Evolutionary conservation across 2,888 invertebrate genomes (phyloP).

Genomic region (Sarcophaga rosellei): DNA sequence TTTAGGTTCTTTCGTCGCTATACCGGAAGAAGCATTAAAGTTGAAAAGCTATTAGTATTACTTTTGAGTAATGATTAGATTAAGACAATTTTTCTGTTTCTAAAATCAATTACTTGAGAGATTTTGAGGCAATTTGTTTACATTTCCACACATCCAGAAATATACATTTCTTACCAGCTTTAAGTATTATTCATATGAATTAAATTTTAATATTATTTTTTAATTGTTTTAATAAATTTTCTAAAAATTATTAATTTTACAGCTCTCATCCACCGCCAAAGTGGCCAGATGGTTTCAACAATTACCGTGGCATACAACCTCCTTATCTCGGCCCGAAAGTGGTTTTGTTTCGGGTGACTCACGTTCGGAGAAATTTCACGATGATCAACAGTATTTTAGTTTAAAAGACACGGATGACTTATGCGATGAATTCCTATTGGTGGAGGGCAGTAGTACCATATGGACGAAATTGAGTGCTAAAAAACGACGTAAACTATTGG

Average conservation of each 20-base stretch:
- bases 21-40: too few species aligned
- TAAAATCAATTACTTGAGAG: too few species aligned
- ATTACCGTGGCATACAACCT: slow-evolving; percentile 82
- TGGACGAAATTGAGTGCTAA: slow-evolving; percentile 87
- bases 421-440: slow-evolving; percentile 85
- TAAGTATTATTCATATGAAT: too few species aligned
- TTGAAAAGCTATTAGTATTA: too few species aligned
- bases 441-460: slow-evolving; percentile 86
- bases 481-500: slow-evolving; percentile 87
- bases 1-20: too few species aligned
- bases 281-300: slow-evolving; percentile 92
- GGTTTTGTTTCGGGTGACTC: slow-evolving; percentile 88
- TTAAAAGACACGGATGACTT: slow-evolving; percentile 79
- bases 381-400: slow-evolving; percentile 81
- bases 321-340: slow-evolving; percentile 88
- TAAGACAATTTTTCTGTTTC: too few species aligned
- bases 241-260: slow-evolving; percentile 66
- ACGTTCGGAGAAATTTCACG: slow-evolving; percentile 82
- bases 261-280: slow-evolving; percentile 90
- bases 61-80: too few species aligned
- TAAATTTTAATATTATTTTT: too few species aligned
- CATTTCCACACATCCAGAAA: too few species aligned
- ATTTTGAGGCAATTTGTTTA: too few species aligned
- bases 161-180: too few species aligned
- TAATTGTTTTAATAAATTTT: not conserved